Base-by-base conservation (phyloP, 2,113 vertebrate species). In the Australoheros scitulus region DNA sequence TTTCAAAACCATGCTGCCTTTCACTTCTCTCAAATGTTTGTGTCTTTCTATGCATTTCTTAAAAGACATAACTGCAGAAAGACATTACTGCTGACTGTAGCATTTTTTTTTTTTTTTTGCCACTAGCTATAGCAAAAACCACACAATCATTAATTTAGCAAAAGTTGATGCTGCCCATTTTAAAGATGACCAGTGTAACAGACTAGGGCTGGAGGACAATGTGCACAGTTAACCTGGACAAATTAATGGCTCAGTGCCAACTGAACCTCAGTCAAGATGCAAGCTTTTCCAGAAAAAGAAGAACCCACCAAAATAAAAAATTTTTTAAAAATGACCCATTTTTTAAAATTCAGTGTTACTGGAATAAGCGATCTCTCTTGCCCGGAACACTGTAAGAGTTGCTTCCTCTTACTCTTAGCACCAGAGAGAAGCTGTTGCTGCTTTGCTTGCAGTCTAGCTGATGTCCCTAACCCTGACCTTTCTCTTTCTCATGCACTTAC, bases 361-460 rank as follows among this genome's bases (percentile, higher is more conserved):
- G 84, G 59, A 81, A 88, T 20, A 20, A 11, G 2, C 1, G 0
- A 4, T 5, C 13, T 11, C 3, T 76, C 20, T 63, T 89, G 79
- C 58, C 88, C 83, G 79, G 17, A 92, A 90, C 1, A 22, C 9
- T 34, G 13, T 38, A 72, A 55, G 68, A 64, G 36, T 57, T 24
- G 64, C 74, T 92, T 92, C 91, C 65, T 60, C n/a, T 87, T 81
- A 58, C 3, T 32, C 4, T 50, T 41, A 14, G 11, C 3, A 15
- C 32, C 0, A 9, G 3, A 77, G 2, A 32, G 5, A 87, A 59
- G 43, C 41, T 52, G 65, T 36, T 79, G 43, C 47, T 79, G 83
- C 78, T 83, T 56, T 11, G 60, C 50, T 87, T 86, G 68, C 74
- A 87, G 20, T 50, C 29, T 14, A 17, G 34, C 15, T 8, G 20